These are phyloP conservation scores for Oceanodroma leucorhoa DNA, from an alignment of 2,797 vertebrate species.

Conservation along the genomic window DNA sequence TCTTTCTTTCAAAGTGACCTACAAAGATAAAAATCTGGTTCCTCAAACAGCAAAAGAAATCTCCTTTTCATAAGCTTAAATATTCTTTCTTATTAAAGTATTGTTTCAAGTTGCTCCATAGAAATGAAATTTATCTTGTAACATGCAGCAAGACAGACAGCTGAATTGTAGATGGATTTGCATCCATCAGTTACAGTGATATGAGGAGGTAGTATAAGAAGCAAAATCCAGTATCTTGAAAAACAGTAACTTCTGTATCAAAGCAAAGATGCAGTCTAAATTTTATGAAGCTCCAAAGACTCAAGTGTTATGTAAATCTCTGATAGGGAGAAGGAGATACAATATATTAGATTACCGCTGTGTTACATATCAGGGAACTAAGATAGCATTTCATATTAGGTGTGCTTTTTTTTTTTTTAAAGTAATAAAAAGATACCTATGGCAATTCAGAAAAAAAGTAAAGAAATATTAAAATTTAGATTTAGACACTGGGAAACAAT, in stretches of 20 bases:
- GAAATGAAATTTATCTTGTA: not conserved
- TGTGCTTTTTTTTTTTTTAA: not conserved
- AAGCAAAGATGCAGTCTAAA: constrained; percentile 19
- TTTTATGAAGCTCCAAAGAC: constrained; percentile 23
- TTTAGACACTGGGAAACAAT: not conserved
- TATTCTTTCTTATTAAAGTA: not conserved
- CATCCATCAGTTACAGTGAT: not conserved
- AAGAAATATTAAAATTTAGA: not conserved
- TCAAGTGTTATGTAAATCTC: not conserved
- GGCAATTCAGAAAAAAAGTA: not conserved
- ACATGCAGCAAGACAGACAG: not conserved
- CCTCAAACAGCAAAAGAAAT: not conserved
- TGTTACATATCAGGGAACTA: not conserved
- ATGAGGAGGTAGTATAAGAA: not conserved
- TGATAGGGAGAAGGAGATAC: not conserved
- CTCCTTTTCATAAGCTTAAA: not conserved
- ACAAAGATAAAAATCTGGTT: not conserved
- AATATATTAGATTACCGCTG: not conserved
- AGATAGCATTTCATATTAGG: not conserved
- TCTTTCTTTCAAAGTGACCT: not conserved
- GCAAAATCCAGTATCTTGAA: not conserved
- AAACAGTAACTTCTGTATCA: constrained; percentile 3
- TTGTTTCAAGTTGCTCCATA: not conserved
- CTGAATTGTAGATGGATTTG: constrained; percentile 5
- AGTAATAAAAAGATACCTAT: not conserved